Base-by-base conservation (phyloP, 1,140 invertebrate genomes). In the Yoshiicerus persimilis region DNA sequence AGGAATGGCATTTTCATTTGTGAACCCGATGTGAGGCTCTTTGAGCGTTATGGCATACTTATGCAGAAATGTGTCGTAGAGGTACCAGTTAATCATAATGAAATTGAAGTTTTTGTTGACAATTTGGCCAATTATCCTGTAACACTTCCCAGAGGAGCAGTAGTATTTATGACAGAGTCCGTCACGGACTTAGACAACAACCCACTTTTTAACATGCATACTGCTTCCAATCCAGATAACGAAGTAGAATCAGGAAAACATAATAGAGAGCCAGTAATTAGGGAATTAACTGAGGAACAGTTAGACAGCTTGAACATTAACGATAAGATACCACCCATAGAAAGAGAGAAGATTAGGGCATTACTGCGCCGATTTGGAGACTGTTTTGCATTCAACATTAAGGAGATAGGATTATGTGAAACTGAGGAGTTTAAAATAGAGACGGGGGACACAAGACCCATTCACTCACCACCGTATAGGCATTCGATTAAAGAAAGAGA, bases 361-460 rank as follows among this genome's bases (percentile, higher is more conserved):
- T 20, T 70, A 3, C 32, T 84, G 9, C n/a, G 34, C 9, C 0
- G 25, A 20, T 87, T 30, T 25, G 56, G 20, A 13, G 41, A 87
- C 25, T 23, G 36, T 83, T 89, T 89, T 56, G 75, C 86, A 9
- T 84, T 11, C 6, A 2, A 4, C 25, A 0, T 25, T 8, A 39
- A 62, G 1, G 62, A 87, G 34, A 23, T 90, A 13, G 88, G 87
- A 2, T 16, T n/a, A 11, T 84, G 41, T 27, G 36, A 56, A 11
- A 13, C 47, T 4, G 32, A 89, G 2, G 86, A 89, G n/a, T 87
- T 89, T 62, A 16, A 27, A 2, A 91, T 91, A 34, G 84, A 91
- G 0, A 91, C 90, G 1, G 87, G 89, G 2, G 41, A 90, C 47
- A 10, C 39, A 1, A 77, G 20, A 30, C 30, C 70, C 27, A 86